Evolutionary conservation across 2,113 vertebrate species (phyloP).

Genomic region (Cranoglanis bouderius): DNA sequence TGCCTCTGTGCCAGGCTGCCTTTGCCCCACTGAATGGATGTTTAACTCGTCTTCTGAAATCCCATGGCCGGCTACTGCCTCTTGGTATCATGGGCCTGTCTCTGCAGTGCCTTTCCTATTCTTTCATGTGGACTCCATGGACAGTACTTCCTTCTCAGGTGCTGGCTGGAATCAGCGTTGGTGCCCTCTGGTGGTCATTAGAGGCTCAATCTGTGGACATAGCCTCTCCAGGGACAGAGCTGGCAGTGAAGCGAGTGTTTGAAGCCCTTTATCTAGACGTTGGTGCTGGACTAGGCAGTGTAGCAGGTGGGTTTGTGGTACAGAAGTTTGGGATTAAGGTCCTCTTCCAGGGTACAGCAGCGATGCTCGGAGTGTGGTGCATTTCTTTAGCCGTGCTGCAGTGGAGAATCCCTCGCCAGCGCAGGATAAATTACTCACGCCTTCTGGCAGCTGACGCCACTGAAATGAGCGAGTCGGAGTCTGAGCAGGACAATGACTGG

Average conservation of each 20-base stretch:
- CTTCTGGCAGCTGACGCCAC: conserved; percentile 79
- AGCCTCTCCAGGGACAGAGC: conserved; percentile 74
- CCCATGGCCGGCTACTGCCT: conserved; percentile 59
- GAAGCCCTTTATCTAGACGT: conserved; percentile 64
- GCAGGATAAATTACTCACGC: conserved; percentile 84
- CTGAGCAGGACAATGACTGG: conserved; percentile 84
- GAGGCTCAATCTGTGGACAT: conserved; percentile 69
- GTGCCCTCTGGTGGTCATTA: conserved; percentile 81
- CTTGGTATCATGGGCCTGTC: conserved; percentile 68
- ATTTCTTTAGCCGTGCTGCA: conserved; percentile 71
- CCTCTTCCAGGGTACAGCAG: conserved; percentile 71
- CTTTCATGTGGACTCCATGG: conserved; percentile 83
- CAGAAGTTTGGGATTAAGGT: conserved; percentile 65
- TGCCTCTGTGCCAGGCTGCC: conserved; percentile 73
- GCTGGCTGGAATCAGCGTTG: conserved; percentile 73
- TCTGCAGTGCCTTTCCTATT: conserved; percentile 81
- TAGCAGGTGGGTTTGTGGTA: conserved; percentile 74
- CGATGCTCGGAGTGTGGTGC: conserved; percentile 74
- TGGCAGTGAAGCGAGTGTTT: conserved; percentile 73
- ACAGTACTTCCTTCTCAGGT: conserved; percentile 74
- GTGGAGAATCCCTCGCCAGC: conserved; percentile 76
- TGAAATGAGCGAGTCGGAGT: conserved; percentile 82
- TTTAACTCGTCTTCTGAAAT: conserved; percentile 69
- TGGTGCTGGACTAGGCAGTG: conserved; percentile 79
- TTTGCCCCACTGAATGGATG: conserved; percentile 63